Base-by-base conservation (phyloP, 2,888 invertebrate species). In the Dasypogon diadema region DNA sequence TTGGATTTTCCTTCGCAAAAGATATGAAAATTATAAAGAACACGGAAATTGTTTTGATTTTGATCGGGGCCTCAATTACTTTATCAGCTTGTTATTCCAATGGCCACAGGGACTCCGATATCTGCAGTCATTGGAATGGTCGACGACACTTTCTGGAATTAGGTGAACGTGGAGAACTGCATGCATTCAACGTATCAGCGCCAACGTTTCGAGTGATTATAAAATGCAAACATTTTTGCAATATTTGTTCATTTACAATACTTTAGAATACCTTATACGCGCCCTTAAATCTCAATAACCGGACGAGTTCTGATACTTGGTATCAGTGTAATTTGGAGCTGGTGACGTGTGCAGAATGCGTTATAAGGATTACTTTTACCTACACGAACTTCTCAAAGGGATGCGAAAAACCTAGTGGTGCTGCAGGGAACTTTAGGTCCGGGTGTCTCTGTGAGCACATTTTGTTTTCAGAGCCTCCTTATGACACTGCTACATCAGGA, bases 341-440 rank as follows among this genome's bases (percentile, higher is more conserved):
- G 78, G 89, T 92, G 51, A 91, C 92, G 2, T 92, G 92, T 82
- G 90, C 92, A 0, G 91, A 91, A 16, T 92, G 92, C 82, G 88
- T 92, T 65, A 89, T 85, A 16, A 83, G 85, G 21, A 83, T 85
- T 24, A 85, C 85, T 14, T 85, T 85, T 34, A 84, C 83, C 1
- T 82, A 83, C 74, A 81, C 83, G 8, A 84, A 86, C 75, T 85
- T 86, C 78, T 84, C 85, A 1, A 85, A 83, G 76, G 83, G 80
- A 22, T 85, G 86, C 77, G 81, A 81, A 51, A 81, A 81, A 60
- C 77, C 82, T 16, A 81, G 81, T 34, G 84, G 14, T 30, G 26
- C 26, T 54, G 54, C 54, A 21, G 70, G 54, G 30, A 70, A 54
- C 12, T 18, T 30, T 12, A 51, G 54, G 8, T 81, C 81, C 12